Evolutionary conservation across 2,797 vertebrate species (phyloP).

Genomic region (Coregonus sp.): DNA sequence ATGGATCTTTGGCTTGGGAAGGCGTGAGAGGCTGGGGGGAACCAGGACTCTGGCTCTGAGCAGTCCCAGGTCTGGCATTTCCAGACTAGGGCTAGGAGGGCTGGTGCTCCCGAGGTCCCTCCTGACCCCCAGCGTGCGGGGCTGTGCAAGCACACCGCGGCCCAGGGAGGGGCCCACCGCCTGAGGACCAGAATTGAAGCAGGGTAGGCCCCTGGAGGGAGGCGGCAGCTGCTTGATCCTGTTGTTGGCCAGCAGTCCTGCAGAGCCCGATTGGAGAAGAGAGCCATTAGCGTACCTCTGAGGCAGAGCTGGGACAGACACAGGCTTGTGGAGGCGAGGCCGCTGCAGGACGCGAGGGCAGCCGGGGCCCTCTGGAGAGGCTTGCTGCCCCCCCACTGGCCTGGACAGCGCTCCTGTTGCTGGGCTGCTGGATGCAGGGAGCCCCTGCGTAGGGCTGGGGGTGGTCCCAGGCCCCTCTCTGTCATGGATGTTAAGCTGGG

Average conservation of each 20-base stretch:
- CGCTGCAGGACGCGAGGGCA: conserved; percentile 68
- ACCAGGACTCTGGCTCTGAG: conserved; percentile 39
- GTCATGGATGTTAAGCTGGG: conserved; percentile 49
- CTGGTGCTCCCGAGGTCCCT: not conserved
- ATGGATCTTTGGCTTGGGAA: conserved; percentile 92
- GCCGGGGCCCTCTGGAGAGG: conserved; percentile 31
- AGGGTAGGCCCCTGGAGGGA: conserved; percentile 74
- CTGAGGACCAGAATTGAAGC: conserved; percentile 63
- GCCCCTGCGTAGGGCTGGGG: conserved; percentile 27
- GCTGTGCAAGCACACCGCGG: conserved; percentile 49
- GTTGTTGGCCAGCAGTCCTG: conserved; percentile 26
- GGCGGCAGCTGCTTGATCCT: conserved; percentile 66
- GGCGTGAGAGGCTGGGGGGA: conserved; percentile 72
- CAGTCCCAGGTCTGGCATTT: conserved; percentile 36
- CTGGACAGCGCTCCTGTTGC: conserved; percentile 29
- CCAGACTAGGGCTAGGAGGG: conserved; percentile 6
- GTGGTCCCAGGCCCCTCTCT: conserved; percentile 30
- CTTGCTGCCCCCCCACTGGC: conserved; percentile 36
- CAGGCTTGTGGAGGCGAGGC: conserved; percentile 60
- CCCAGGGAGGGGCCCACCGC: conserved; percentile 37
- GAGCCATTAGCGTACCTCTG: conserved; percentile 37
- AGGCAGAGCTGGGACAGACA: conserved; percentile 52
- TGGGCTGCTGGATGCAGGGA: conserved; percentile 34
- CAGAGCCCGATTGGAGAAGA: conserved; percentile 32
- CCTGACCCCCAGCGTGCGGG: conserved; percentile 33